Conservation (phyloP, 2,113 vertebrate species). For the Deroptyus accipitrinus region DNA sequence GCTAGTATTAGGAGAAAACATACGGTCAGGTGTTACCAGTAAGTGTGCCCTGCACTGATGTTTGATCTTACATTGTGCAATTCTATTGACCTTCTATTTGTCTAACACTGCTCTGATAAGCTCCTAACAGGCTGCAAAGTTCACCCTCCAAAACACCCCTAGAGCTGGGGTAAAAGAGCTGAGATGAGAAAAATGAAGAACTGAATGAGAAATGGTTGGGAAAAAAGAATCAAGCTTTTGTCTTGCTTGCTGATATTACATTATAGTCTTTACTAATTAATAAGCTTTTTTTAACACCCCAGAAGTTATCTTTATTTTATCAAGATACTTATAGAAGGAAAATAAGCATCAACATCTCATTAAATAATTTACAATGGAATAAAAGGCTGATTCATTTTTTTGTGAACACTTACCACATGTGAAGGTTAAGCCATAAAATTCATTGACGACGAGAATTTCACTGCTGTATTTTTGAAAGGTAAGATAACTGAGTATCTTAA, state of each 20-base stretch:
- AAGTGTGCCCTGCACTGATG: neutral
- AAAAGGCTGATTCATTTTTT: neutral
- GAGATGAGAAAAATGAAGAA: neutral
- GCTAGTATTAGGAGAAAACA: neutral
- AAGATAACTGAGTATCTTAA: conserved; percentile 89
- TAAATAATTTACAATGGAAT: neutral
- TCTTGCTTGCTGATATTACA: neutral
- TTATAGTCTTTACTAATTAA: neutral
- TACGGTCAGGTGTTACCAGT: neutral
- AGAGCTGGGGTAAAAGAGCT: neutral
- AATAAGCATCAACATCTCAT: neutral
- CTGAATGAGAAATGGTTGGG: neutral
- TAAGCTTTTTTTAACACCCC: neutral
- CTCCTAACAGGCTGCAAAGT: neutral
- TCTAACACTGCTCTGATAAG: neutral
- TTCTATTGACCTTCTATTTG: neutral
- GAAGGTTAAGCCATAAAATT: conserved; percentile 89
- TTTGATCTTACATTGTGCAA: neutral
- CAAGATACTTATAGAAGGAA: neutral
- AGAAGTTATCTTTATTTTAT: neutral
- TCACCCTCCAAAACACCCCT: neutral
- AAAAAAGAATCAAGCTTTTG: neutral
- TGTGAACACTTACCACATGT: conserved; percentile 86
- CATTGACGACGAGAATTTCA: conserved; percentile 91
- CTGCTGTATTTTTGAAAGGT: conserved; percentile 95